A percentile compares a stretch with the other conserved stretches of the same genome.
Conservation (phyloP, 2,113 vertebrate species). For the Ptilonorhynchus violaceus region DNA sequence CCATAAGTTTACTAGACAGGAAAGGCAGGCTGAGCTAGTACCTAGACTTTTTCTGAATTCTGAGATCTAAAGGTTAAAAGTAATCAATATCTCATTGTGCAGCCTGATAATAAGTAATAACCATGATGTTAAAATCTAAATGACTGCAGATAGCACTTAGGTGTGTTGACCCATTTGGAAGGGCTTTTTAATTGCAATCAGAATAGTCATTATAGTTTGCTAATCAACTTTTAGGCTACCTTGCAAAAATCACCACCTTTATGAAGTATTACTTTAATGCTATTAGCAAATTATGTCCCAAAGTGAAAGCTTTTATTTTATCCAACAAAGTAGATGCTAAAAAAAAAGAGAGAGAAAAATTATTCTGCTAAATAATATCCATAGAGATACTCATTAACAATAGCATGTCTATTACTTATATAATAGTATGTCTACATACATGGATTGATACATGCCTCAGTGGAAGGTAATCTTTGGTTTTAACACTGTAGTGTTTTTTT, state of each 20-base stretch:
- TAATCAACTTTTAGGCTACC: constrained; percentile 72
- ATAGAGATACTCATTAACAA: background rate
- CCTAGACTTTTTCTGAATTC: constrained; percentile 73
- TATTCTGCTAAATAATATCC: background rate
- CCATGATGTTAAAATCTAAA: constrained; percentile 77
- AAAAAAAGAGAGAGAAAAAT: background rate
- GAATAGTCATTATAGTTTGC: constrained; percentile 67
- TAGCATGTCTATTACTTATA: background rate
- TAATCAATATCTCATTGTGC: constrained; percentile 83
- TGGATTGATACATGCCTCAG: background rate
- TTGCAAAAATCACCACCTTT: constrained; percentile 62
- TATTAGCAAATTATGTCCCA: constrained; percentile 25
- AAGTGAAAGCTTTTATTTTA: constrained; percentile 33
- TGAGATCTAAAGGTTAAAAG: constrained; percentile 79
- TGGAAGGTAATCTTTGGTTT: background rate
- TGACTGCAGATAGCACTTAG: constrained; percentile 71
- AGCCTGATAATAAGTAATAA: constrained; percentile 80
- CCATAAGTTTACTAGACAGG: constrained; percentile 61
- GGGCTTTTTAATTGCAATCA: constrained; percentile 71
- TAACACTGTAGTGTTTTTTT: background rate
- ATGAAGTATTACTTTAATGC: constrained; percentile 53
- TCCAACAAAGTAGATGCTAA: background rate
- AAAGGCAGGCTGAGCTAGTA: constrained; percentile 52
- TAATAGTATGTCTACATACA: background rate
- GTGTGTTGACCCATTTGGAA: constrained; percentile 70